Percentiles rank a stretch among this genome's conserved stretches.
Conservation (phyloP, 2,113 vertebrate species). For the human (Homo sapiens) region GRCh38 chr1:220755001-220755500, state of each 20-base stretch:
- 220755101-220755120: constrained; percentile 84
- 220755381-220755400: not conserved
- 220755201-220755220: not conserved
- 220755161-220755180: not conserved
- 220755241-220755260: not conserved
- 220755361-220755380: not conserved
- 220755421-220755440: rapidly evolving
- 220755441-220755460: not conserved
- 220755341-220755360: not conserved
- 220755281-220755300: not conserved
- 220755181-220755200: not conserved
- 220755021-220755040: constrained; percentile 76
- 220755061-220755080: constrained; percentile 87
- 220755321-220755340: not conserved
- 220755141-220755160: rapidly evolving
- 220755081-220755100: constrained; percentile 79
- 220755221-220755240: not conserved
- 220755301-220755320: not conserved
- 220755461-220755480: not conserved
- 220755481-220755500: not conserved
- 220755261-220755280: not conserved
- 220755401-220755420: rapidly evolving
- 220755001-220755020: constrained; percentile 88
- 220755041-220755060: constrained; percentile 85
- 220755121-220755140: constrained; percentile 48